Evolutionary conservation across 2,888 invertebrate genomes (phyloP).

Genomic region (Eubasilissa splendida): DNA sequence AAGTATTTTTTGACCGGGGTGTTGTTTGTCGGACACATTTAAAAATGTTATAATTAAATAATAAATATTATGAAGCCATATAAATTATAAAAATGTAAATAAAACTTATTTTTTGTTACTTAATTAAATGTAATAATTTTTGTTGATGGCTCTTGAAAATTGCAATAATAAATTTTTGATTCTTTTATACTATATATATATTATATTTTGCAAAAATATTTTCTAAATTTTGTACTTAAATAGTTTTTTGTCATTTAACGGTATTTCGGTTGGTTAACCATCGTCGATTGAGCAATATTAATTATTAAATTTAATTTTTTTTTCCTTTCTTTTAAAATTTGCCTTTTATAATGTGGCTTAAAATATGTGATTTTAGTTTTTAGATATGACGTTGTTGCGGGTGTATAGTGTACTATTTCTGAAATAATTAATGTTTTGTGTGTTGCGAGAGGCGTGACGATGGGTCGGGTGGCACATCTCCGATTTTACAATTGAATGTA

Average conservation of each 20-base stretch:
- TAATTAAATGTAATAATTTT: constrained; percentile 23
- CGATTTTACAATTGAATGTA: neutral
- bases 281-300: neutral
- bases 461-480: too few relatives aligned
- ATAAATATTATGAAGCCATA: constrained; percentile 28
- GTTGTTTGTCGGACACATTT: neutral
- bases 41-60: neutral
- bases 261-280: neutral
- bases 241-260: neutral
- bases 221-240: constrained; percentile 8
- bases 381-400: constrained; percentile 11
- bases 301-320: neutral
- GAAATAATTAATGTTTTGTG: neutral
- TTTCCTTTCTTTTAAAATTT: constrained; percentile 1
- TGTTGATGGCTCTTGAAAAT: constrained; percentile 12
- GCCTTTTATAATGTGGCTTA: constrained; percentile 35
- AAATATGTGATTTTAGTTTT: constrained; percentile 48
- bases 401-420: too few relatives aligned
- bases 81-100: constrained; percentile 16
- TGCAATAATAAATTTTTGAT: constrained; percentile 13
- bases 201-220: constrained; percentile 11
- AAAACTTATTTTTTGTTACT: neutral
- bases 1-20: constrained; percentile 4
- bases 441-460: neutral
- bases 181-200: neutral